Evolutionary conservation across 2,888 invertebrate species (phyloP).

Genomic region (Epinotia nisella): DNA sequence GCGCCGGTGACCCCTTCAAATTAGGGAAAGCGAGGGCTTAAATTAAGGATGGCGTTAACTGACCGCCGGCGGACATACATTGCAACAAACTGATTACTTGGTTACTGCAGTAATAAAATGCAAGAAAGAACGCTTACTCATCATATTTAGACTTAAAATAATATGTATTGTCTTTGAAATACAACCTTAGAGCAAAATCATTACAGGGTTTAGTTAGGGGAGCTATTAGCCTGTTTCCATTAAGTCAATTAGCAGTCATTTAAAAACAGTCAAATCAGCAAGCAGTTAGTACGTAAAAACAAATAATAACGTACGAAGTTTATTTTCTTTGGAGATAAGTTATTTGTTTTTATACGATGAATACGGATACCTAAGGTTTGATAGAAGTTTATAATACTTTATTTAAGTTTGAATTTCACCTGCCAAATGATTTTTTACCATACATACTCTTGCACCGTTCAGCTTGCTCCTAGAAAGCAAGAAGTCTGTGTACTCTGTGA

Average conservation of each 20-base stretch:
- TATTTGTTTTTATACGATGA: too few species aligned
- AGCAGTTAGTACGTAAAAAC: too few species aligned
- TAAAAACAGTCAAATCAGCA: too few species aligned
- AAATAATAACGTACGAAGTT: too few species aligned
- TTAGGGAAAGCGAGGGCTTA: constrained; percentile 17
- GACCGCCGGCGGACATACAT: neutral
- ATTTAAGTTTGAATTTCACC: too few species aligned
- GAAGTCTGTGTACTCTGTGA: neutral
- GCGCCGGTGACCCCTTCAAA: constrained; percentile 55
- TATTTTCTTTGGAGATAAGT: too few species aligned
- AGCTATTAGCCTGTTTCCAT: too few species aligned
- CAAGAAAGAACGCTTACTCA: neutral
- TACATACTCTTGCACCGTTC: neutral
- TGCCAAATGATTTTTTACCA: too few species aligned
- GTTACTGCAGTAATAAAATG: constrained; percentile 5
- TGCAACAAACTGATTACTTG: neutral
- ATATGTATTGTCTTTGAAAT: too few species aligned
- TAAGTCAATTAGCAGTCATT: too few species aligned
- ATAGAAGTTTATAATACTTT: neutral
- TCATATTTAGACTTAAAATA: neutral
- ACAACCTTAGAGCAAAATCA: too few species aligned
- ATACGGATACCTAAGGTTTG: neutral
- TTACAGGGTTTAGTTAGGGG: too few species aligned
- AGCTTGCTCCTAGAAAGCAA: neutral
- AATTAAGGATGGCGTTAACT: constrained; percentile 40